phyloP scores from a whole-genome alignment of 2,797 vertebrate species.

The Sebastes baramenuke region DNA sequence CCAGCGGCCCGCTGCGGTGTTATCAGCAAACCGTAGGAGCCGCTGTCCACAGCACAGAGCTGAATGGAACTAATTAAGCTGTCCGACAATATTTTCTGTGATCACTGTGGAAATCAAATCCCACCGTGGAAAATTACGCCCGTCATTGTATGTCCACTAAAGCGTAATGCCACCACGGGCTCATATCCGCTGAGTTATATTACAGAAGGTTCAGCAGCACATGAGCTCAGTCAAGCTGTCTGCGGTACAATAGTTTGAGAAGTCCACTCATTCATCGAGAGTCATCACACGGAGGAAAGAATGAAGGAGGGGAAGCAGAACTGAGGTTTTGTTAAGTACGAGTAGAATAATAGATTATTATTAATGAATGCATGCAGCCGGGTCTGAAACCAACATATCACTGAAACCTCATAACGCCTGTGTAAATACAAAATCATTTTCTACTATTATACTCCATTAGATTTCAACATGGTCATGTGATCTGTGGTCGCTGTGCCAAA shows the following conservation, averaged over 20 bases:
- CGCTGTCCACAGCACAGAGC: not conserved
- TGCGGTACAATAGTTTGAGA: not conserved
- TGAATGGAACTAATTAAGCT: conserved; percentile 51
- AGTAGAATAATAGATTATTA: not conserved
- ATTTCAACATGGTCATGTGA: not conserved
- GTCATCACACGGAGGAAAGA: not conserved
- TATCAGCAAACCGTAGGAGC: conserved; percentile 15
- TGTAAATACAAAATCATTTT: not conserved
- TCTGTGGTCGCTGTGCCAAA: not conserved
- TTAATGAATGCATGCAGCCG: not conserved
- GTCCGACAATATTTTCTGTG: conserved; percentile 40
- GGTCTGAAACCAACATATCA: not conserved
- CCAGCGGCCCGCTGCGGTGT: not conserved
- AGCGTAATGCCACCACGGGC: not conserved
- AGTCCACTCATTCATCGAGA: not conserved
- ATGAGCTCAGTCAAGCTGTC: not conserved
- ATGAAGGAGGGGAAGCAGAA: not conserved
- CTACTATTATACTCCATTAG: too few species aligned
- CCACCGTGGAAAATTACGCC: conserved; percentile 19
- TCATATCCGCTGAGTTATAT: conserved; percentile 12
- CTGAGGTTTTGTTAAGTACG: not conserved
- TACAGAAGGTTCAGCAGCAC: not conserved
- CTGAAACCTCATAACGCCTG: not conserved
- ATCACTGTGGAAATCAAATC: conserved; percentile 54
- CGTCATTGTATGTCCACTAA: conserved; percentile 21